Percentiles rank a stretch among this genome's conserved stretches.
These are phyloP conservation scores for Coreoperca whiteheadi DNA, from an alignment of 2,113 vertebrate genomes.

Conservation along the genomic window DNA sequence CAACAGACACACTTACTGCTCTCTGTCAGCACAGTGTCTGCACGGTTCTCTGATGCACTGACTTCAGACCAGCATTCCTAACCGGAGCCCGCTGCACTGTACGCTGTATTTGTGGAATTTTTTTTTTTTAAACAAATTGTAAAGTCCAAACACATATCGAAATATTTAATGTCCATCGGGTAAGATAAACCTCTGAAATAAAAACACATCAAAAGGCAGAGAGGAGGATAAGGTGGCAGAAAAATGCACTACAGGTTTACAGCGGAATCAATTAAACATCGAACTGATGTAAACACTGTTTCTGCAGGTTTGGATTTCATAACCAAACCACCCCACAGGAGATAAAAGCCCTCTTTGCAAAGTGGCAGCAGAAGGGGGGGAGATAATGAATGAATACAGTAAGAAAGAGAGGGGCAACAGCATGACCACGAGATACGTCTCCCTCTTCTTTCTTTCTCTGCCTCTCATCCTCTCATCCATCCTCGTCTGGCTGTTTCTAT, in stretches of 20 bases:
- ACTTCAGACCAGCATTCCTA: no score
- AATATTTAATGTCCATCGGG: neutral
- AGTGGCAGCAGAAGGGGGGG: conserved; percentile 51
- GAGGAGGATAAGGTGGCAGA: neutral
- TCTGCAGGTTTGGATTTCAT: conserved; percentile 42
- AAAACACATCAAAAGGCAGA: conserved; percentile 3
- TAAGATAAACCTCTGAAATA: neutral
- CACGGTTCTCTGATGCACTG: no score
- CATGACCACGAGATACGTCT: conserved; percentile 44
- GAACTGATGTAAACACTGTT: conserved; percentile 31
- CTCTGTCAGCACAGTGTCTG: no score
- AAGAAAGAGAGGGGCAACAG: conserved; percentile 24
- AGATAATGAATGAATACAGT: conserved; percentile 57
- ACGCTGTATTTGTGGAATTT: no score
- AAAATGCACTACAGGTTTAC: neutral
- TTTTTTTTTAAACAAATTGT: neutral
- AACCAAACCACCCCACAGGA: conserved; percentile 16
- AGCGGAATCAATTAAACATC: conserved; percentile 29
- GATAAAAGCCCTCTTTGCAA: conserved; percentile 31
- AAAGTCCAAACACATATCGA: conserved; percentile 1
- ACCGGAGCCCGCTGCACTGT: no score
- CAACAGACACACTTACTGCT: no score
- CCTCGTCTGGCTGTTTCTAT: conserved; percentile 35
- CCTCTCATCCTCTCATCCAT: conserved; percentile 50
- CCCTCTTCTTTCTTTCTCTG: conserved; percentile 19